These are phyloP conservation scores for Acanthosepion esculentum DNA, from an alignment of 2,888 invertebrate species.

Conservation along the genomic window DNA sequence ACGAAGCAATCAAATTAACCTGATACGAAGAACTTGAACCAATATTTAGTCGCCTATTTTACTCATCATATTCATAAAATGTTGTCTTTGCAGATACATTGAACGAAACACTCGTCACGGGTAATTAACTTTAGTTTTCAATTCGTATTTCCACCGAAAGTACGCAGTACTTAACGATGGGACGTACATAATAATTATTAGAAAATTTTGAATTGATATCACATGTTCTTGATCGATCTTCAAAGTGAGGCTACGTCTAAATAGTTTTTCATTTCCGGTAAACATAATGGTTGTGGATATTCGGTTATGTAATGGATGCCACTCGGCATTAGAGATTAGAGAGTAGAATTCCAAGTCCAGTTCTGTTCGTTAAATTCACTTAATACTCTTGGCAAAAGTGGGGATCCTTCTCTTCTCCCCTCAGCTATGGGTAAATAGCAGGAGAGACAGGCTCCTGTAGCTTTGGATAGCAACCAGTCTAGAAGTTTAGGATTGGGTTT, in stretches of 20 bases:
- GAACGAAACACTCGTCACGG: background rate
- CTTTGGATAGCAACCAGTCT: no score
- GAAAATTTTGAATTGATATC: background rate
- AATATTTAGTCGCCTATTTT: background rate
- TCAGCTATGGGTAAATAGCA: no score
- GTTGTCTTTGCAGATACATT: background rate
- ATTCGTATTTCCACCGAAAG: background rate
- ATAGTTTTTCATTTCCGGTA: no score
- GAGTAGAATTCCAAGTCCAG: no score
- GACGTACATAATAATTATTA: background rate
- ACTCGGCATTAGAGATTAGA: no score
- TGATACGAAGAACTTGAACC: background rate
- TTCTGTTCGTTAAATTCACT: no score
- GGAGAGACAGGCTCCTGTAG: no score
- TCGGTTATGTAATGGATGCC: no score
- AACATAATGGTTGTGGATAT: no score
- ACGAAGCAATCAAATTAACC: background rate
- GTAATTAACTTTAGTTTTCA: background rate
- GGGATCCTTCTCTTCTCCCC: no score
- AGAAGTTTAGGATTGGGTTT: no score
- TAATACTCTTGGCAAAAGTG: no score
- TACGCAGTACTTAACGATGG: background rate
- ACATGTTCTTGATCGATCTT: background rate
- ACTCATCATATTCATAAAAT: background rate
- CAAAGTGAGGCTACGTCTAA: background rate